Percentiles rank a stretch among this genome's conserved stretches.
Evolutionary conservation across 1,140 invertebrate species (phyloP).

Genomic region (Drosophila chauvacae): DNA sequence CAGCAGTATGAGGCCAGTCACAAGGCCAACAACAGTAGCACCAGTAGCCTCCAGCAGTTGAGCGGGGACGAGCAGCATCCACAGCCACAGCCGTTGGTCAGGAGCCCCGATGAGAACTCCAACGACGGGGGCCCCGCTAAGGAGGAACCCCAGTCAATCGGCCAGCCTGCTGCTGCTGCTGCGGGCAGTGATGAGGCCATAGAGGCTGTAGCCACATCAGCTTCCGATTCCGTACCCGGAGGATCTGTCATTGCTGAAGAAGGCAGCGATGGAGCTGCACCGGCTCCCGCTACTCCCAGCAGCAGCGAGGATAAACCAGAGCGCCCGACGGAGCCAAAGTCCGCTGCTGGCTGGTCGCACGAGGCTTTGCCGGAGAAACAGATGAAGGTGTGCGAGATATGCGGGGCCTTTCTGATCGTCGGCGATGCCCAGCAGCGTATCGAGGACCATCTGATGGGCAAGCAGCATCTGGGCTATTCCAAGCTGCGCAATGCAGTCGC

Average conservation of each 20-base stretch:
- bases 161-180: neutral
- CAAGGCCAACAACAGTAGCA: constrained; percentile 10
- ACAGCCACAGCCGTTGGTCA: neutral
- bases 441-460: constrained; percentile 98
- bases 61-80: constrained; percentile 20
- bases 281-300: neutral
- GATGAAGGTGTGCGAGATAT: constrained; percentile 99
- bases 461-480: constrained; percentile 96
- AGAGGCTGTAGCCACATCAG: neutral
- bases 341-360: constrained; percentile 52
- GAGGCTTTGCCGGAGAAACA: constrained; percentile 93
- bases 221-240: neutral
- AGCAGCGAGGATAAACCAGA: constrained; percentile 85
- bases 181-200: neutral
- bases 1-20: constrained; percentile 53
- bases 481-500: constrained; percentile 88
- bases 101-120: constrained; percentile 28
- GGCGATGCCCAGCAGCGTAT: constrained; percentile 99
- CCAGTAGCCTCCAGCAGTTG: constrained; percentile 1
- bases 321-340: constrained; percentile 87
- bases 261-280: neutral
- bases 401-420: constrained; percentile 98
- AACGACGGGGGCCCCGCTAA: constrained; percentile 10
- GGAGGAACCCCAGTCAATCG: neutral
- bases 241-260: constrained; percentile 3